A percentile compares a stretch with the other conserved stretches of the same genome.
These are phyloP conservation scores for Prosopocoilus inquinatus DNA, from an alignment of 2,888 invertebrate genomes.

Conservation along the genomic window DNA sequence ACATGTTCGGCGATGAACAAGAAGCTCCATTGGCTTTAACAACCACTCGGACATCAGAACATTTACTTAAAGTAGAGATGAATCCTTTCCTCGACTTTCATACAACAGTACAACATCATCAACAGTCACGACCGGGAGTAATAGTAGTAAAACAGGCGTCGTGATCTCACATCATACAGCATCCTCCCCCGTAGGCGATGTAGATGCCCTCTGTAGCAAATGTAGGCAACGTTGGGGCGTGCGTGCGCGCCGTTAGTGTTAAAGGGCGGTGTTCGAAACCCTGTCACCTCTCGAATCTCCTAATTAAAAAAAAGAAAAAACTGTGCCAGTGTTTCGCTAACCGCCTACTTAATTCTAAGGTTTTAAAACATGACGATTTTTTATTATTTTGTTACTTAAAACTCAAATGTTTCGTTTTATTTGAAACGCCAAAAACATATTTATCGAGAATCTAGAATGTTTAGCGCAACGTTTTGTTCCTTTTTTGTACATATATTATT, in stretches of 20 bases:
- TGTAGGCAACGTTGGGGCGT: conserved; percentile 26
- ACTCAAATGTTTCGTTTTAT: conserved; percentile 44
- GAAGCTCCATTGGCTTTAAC: conserved; percentile 60
- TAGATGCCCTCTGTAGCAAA: conserved; percentile 25
- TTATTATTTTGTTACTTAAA: conserved; percentile 49
- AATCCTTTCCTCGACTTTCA: conserved; percentile 64
- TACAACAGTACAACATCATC: conserved; percentile 47
- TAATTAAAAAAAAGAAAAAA: too few relatives aligned
- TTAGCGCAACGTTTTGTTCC: conserved; percentile 50
- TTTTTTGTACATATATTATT: conserved; percentile 48
- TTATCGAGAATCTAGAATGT: conserved; percentile 46
- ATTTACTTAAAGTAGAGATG: conserved; percentile 57
- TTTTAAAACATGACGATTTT: conserved; percentile 43
- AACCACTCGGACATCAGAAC: conserved; percentile 48
- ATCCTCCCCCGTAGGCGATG: conserved; percentile 27
- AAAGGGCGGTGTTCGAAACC: conserved; percentile 9
- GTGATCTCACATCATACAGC: conserved; percentile 61
- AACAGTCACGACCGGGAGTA: conserved; percentile 77
- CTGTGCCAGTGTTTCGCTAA: neutral
- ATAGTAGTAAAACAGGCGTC: conserved; percentile 84
- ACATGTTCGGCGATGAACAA: conserved; percentile 76
- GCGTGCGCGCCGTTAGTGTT: conserved; percentile 22
- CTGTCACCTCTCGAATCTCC: conserved; percentile 18
- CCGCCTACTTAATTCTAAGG: conserved; percentile 19
- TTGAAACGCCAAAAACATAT: conserved; percentile 52